Conservation (phyloP, 2,888 invertebrate species). For the Dicranocentrus wangi region DNA sequence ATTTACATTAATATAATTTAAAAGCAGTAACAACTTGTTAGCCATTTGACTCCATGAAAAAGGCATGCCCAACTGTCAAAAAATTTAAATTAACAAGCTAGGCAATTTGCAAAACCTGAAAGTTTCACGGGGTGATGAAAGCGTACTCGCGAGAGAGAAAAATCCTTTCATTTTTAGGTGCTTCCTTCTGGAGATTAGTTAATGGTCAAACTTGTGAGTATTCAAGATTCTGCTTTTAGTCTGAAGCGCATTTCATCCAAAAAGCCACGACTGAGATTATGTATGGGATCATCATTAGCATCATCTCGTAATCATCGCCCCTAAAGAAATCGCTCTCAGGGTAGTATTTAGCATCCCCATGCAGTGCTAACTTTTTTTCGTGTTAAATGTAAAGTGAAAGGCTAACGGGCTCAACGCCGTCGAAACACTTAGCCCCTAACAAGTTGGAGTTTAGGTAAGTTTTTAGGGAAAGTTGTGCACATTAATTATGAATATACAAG, state of each 20-base stretch:
- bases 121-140: slow-evolving; percentile 1
- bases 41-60: neutral
- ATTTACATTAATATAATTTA: slow-evolving; percentile 1
- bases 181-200: slow-evolving; percentile 14
- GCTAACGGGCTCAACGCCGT: neutral
- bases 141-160: no score
- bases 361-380: slow-evolving; percentile 7
- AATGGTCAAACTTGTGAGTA: slow-evolving; percentile 31
- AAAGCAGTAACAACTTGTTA: neutral
- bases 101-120: slow-evolving; percentile 1
- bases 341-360: neutral
- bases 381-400: neutral
- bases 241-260: neutral
- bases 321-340: slow-evolving; percentile 4
- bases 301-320: slow-evolving; percentile 21
- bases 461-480: slow-evolving; percentile 37
- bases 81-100: slow-evolving; percentile 24
- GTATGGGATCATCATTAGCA: slow-evolving; percentile 21
- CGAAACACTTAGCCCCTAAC: neutral
- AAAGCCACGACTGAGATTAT: slow-evolving; percentile 1
- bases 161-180: neutral
- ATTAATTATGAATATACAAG: slow-evolving; percentile 47
- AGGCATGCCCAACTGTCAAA: neutral
- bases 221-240: neutral
- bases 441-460: slow-evolving; percentile 27